Conservation (phyloP, 2,888 invertebrate genomes). For the Camponotus fellah region DNA sequence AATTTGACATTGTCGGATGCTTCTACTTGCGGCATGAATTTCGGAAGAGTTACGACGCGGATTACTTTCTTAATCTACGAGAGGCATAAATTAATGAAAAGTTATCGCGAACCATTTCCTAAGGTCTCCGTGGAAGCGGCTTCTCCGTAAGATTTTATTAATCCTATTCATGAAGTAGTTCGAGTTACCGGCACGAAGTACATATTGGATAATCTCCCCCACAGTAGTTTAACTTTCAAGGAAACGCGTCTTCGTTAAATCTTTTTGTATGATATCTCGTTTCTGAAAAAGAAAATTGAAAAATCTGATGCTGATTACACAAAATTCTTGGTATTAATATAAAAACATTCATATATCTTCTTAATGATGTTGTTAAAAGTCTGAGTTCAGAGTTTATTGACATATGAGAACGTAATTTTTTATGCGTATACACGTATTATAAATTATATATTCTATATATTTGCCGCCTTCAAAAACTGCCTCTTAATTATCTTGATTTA, state of each 20-base stretch:
- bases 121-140: conserved; percentile 49
- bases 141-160: conserved; percentile 66
- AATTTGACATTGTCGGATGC: conserved; percentile 37
- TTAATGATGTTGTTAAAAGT: conserved; percentile 12
- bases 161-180: conserved; percentile 70
- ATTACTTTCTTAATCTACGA: conserved; percentile 54
- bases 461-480: background rate
- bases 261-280: conserved; percentile 37
- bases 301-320: conserved; percentile 6
- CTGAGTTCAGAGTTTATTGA: background rate
- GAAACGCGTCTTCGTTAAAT: conserved; percentile 70
- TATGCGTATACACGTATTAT: background rate
- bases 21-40: conserved; percentile 16
- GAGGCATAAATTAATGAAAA: conserved; percentile 52
- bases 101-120: conserved; percentile 56
- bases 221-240: conserved; percentile 61
- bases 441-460: conserved; percentile 21
- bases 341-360: background rate
- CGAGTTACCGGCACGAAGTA: conserved; percentile 55
- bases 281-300: conserved; percentile 56
- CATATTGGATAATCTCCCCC: conserved; percentile 58
- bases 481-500: background rate
- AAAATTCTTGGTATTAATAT: conserved; percentile 22
- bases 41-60: conserved; percentile 34
- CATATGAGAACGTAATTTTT: background rate